phyloP scores from a whole-genome alignment of 2,888 invertebrate genomes.

The Lepidochrysops patricia region DNA sequence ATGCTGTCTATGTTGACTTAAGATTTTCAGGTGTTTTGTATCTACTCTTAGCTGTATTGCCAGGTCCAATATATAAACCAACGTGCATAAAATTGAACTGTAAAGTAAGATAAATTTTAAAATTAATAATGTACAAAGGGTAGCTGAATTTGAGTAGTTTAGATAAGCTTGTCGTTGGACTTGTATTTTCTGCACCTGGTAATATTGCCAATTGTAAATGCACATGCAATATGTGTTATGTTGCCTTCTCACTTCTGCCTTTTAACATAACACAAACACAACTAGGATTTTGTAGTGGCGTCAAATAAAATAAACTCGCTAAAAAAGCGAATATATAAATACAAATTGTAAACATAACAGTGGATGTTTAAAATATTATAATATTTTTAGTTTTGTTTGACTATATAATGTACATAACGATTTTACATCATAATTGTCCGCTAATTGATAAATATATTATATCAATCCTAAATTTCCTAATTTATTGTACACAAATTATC shows the following conservation, averaged over 20 bases:
- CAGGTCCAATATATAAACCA: conserved; percentile 71
- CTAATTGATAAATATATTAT: too few relatives aligned
- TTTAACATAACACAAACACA: not conserved
- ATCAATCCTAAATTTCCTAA: too few relatives aligned
- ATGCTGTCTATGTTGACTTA: not conserved
- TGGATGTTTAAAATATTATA: too few relatives aligned
- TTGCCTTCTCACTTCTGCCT: not conserved
- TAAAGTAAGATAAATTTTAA: conserved; percentile 38
- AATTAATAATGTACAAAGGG: conserved; percentile 30
- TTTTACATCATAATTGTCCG: too few relatives aligned
- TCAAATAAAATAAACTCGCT: too few relatives aligned
- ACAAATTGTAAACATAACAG: too few relatives aligned
- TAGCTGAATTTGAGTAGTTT: conserved; percentile 40
- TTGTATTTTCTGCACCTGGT: conserved; percentile 71
- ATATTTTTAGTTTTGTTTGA: too few relatives aligned
- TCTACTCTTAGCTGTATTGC: conserved; percentile 37
- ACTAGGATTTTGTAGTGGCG: too few relatives aligned
- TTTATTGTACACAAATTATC: conserved; percentile 4
- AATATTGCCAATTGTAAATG: conserved; percentile 25
- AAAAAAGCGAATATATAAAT: too few relatives aligned
- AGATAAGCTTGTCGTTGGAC: conserved; percentile 59
- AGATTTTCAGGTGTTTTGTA: conserved; percentile 10
- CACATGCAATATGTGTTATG: not conserved
- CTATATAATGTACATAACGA: too few relatives aligned
- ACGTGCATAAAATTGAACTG: conserved; percentile 41